Evolutionary conservation across 2,797 vertebrate genomes (phyloP).

Genomic region (Heterohyrax brucei): DNA sequence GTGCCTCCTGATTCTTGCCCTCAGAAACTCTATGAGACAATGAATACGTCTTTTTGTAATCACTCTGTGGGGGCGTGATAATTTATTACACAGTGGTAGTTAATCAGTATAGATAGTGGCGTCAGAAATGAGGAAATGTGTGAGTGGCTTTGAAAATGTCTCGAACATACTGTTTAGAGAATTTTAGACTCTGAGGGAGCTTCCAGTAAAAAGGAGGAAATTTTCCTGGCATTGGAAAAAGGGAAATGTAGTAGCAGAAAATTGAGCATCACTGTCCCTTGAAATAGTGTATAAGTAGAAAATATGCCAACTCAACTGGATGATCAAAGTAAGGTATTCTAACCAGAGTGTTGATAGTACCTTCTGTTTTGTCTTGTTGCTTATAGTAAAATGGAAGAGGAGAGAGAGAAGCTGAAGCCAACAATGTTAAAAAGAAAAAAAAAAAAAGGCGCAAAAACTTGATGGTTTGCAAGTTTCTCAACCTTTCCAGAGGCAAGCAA

Average conservation of each 20-base stretch:
- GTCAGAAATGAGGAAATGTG: not conserved
- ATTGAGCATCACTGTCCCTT: not conserved
- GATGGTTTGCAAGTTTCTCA: slow-evolving; percentile 53
- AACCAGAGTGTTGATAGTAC: not conserved
- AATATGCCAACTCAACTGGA: not conserved
- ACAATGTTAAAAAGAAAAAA: not conserved
- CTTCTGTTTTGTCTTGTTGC: slow-evolving; percentile 21
- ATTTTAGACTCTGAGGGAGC: not conserved
- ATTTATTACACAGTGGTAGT: not conserved
- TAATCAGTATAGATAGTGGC: not conserved
- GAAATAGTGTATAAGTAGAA: not conserved
- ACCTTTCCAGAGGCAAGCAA: not conserved
- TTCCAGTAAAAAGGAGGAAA: slow-evolving; percentile 20
- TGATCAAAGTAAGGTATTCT: not conserved
- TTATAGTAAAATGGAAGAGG: not conserved
- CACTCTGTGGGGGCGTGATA: not conserved
- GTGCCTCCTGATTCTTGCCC: not conserved
- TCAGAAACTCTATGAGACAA: not conserved
- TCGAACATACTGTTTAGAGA: slow-evolving; percentile 19
- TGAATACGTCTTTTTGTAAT: not conserved
- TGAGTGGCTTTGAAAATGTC: not conserved
- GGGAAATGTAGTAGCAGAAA: not conserved
- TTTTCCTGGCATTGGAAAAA: not conserved
- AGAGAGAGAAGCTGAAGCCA: slow-evolving; percentile 8
- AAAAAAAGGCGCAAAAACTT: not conserved